Percentiles rank a stretch among this genome's conserved stretches.
Conservation (phyloP, 2,888 invertebrate species). For the Agrochola lota region DNA sequence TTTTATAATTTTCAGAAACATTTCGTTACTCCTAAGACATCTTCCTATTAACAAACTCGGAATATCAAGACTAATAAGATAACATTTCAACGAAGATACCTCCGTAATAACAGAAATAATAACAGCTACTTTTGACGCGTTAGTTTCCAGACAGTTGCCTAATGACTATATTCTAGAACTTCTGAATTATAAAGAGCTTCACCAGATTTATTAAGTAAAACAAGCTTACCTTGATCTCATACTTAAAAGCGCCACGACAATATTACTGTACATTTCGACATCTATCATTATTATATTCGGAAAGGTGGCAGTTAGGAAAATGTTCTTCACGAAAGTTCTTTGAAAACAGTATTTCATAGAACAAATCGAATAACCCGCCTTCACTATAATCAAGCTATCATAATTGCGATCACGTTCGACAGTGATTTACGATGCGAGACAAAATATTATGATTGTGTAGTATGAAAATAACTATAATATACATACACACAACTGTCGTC, state of each 20-base stretch:
- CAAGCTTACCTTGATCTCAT: background rate
- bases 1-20: background rate
- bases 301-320: constrained; percentile 10
- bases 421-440: constrained; percentile 52
- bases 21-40: constrained; percentile 1
- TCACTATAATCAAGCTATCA: constrained; percentile 57
- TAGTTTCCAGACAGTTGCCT: constrained; percentile 1
- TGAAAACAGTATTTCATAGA: constrained; percentile 42
- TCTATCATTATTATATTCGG: constrained; percentile 26
- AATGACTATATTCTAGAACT: constrained; percentile 9
- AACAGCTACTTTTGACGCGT: constrained; percentile 12
- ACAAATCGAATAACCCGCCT: constrained; percentile 44
- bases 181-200: constrained; percentile 1
- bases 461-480: constrained; percentile 39
- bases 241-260: constrained; percentile 1
- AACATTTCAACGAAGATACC: background rate
- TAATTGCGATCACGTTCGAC: constrained; percentile 59
- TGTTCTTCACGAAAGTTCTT: constrained; percentile 34
- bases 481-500: constrained; percentile 7
- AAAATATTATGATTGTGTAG: constrained; percentile 24
- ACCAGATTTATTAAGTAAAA: constrained; percentile 9
- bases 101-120: constrained; percentile 4
- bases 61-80: constrained; percentile 11
- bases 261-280: constrained; percentile 18
- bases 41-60: constrained; percentile 12